Conservation (phyloP, 2,113 vertebrate species). For the Phoenicopterus ruber region DNA sequence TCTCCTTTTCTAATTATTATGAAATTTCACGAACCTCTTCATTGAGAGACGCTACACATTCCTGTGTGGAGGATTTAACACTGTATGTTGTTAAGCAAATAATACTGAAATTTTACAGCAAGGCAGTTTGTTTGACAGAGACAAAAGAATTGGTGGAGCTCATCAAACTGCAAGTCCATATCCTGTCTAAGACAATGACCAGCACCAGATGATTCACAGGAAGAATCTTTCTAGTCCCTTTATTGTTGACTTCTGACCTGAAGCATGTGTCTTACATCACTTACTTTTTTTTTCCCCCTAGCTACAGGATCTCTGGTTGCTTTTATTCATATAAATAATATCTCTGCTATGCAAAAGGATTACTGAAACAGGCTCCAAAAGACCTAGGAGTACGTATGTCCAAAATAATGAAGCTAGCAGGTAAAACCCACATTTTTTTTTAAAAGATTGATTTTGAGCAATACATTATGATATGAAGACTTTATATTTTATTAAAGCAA, state of each 20-base stretch:
- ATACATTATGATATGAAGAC: neutral
- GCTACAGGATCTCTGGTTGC: neutral
- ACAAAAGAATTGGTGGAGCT: neutral
- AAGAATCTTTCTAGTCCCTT: neutral
- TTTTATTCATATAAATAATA: neutral
- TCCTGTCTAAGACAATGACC: neutral
- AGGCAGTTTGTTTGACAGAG: neutral
- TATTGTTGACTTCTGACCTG: neutral
- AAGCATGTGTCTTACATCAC: neutral
- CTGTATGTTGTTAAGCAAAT: neutral
- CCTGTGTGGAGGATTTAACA: neutral
- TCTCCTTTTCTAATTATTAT: neutral
- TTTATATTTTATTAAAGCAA: neutral
- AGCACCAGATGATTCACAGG: neutral
- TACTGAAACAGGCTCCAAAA: neutral
- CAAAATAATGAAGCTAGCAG: neutral
- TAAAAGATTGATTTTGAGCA: neutral
- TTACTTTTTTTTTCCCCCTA: neutral
- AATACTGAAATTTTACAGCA: neutral
- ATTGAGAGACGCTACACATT: neutral
- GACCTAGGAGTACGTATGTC: neutral
- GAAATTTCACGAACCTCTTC: neutral
- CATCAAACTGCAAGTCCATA: neutral
- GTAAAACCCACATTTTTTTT: neutral
- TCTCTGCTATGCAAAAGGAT: neutral